Evolutionary conservation across 2,113 vertebrate genomes (phyloP).

Genomic region (Patagioenas fasciata): DNA sequence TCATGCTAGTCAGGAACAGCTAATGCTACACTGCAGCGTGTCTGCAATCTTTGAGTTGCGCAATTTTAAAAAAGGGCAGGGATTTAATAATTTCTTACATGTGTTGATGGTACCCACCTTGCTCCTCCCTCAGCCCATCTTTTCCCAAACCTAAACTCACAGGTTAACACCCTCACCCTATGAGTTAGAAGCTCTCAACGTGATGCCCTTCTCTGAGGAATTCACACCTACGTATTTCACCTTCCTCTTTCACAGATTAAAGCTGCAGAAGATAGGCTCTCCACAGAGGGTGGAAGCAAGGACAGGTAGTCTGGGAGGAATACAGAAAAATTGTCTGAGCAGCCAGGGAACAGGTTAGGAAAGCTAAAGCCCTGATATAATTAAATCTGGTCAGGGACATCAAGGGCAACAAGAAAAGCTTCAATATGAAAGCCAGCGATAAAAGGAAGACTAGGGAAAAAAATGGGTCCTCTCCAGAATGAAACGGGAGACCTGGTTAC

Average conservation of each 20-base stretch:
- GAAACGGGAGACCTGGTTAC: no score
- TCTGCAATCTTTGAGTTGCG: neutral
- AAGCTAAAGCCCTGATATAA: no score
- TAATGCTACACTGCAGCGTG: neutral
- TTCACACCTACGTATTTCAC: neutral
- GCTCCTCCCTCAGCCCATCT: neutral
- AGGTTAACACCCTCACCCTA: rapidly evolving
- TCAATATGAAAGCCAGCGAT: no score
- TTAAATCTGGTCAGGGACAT: no score
- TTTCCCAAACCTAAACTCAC: neutral
- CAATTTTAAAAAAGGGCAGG: neutral
- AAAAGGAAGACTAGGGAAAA: no score
- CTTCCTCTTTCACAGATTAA: neutral
- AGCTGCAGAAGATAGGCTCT: neutral
- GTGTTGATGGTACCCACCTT: neutral
- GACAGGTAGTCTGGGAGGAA: no score
- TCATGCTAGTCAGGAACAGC: neutral
- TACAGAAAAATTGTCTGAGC: no score
- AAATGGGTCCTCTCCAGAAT: no score
- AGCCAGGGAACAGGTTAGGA: no score
- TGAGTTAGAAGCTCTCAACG: neutral
- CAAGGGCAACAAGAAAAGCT: no score
- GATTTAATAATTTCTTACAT: neutral
- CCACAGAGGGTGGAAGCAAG: neutral
- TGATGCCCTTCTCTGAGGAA: neutral